A percentile compares a stretch with the other conserved stretches of the same genome.
Evolutionary conservation across 37 sponge, comb jelly and placozoan genomes (phyloP).

Genomic region (Mnemiopsis leidyi): DNA sequence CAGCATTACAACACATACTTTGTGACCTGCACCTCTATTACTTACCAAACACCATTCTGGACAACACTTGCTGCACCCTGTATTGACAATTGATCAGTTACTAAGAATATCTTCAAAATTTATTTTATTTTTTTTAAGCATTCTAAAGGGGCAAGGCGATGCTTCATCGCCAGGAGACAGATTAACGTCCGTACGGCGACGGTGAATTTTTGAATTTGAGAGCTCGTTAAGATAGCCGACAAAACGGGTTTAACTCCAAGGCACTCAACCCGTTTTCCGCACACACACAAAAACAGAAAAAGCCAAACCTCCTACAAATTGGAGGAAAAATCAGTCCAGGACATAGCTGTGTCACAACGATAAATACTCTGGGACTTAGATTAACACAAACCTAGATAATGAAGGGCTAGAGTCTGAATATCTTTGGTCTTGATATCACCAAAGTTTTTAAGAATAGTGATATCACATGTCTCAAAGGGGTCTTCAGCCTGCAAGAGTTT

Average conservation of each 20-base stretch:
- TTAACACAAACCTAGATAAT: constrained; percentile 39
- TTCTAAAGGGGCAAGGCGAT: no score
- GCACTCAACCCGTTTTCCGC: no score
- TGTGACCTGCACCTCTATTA: constrained; percentile 49
- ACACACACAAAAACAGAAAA: no score
- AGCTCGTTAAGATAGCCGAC: no score
- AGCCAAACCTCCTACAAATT: no score
- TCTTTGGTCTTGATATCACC: constrained; percentile 58
- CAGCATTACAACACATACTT: constrained; percentile 29
- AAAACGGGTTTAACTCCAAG: no score
- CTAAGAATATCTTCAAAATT: background rate
- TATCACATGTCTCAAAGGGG: constrained; percentile 46
- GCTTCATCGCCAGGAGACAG: no score
- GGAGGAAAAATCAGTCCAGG: no score
- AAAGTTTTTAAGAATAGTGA: constrained; percentile 45
- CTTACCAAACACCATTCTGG: constrained; percentile 63
- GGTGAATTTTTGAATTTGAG: no score
- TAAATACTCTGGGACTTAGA: background rate
- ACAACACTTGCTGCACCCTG: background rate
- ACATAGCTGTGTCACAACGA: background rate
- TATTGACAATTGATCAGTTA: background rate
- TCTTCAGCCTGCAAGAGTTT: background rate
- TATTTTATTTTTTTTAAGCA: background rate
- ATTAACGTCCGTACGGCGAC: no score
- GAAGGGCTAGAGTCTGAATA: constrained; percentile 36